Conservation (phyloP, 1,140 invertebrate species). For the Lepeophtheirus salmonis region DNA sequence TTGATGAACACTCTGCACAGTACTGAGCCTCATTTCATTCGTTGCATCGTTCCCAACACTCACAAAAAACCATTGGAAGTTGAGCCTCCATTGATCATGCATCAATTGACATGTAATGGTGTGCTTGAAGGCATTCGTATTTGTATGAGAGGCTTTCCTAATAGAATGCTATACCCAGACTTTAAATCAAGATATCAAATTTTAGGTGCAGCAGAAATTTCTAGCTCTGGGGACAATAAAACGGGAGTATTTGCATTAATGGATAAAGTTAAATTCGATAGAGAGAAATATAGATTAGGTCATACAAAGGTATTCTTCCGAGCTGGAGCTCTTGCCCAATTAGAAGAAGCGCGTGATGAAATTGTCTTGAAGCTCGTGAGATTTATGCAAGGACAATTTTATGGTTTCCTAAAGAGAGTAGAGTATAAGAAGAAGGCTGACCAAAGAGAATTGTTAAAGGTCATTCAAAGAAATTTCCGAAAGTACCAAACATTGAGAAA, state of each 20-base stretch:
- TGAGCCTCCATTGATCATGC: constrained; percentile 95
- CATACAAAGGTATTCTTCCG: constrained; percentile 99
- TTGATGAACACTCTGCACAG: constrained; percentile 36
- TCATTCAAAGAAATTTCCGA: constrained; percentile 95
- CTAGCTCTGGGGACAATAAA: constrained; percentile 35
- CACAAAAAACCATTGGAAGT: constrained; percentile 60
- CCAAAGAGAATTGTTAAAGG: constrained; percentile 40
- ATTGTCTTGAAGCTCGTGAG: constrained; percentile 92
- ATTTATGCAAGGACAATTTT: constrained; percentile 90
- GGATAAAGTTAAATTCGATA: constrained; percentile 55
- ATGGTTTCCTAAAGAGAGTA: constrained; percentile 59
- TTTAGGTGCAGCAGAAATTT: background rate
- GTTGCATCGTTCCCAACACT: constrained; percentile 48
- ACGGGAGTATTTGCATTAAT: constrained; percentile 74
- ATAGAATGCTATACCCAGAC: constrained; percentile 7
- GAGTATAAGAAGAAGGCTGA: constrained; percentile 61
- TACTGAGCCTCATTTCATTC: constrained; percentile 43
- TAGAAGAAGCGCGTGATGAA: constrained; percentile 99
- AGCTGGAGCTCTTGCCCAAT: constrained; percentile 96
- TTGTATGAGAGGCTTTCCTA: constrained; percentile 93
- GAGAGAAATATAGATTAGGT: constrained; percentile 82
- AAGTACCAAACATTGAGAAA: constrained; percentile 91
- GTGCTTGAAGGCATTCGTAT: constrained; percentile 99
- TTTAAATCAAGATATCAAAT: background rate
- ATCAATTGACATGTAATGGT: constrained; percentile 99